Conservation (phyloP, 2,888 invertebrate species). For the Lepetodrilus schrolli region DNA sequence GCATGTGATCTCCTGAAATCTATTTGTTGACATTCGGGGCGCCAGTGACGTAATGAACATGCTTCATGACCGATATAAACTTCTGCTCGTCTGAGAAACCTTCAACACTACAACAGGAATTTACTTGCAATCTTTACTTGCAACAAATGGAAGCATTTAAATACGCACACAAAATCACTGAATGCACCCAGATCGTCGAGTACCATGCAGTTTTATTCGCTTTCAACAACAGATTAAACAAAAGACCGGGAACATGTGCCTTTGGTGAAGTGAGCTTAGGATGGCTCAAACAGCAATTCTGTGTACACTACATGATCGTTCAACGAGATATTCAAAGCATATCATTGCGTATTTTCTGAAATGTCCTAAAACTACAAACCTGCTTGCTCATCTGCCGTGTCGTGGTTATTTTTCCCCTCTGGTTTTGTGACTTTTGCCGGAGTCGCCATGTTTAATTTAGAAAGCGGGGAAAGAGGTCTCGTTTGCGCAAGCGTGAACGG, state of each 20-base stretch:
- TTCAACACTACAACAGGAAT: too few relatives aligned
- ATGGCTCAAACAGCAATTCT: too few relatives aligned
- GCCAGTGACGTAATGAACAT: too few relatives aligned
- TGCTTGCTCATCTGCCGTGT: conserved; percentile 72
- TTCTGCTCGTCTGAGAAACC: too few relatives aligned
- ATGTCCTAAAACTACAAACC: conserved; percentile 51
- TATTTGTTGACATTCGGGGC: too few relatives aligned
- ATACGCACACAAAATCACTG: too few relatives aligned
- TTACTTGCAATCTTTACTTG: too few relatives aligned
- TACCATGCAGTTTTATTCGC: too few relatives aligned
- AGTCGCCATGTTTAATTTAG: conserved; percentile 74
- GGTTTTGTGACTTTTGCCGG: conserved; percentile 72
- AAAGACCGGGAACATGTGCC: conserved; percentile 32
- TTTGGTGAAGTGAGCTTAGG: background rate
- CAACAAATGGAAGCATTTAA: too few relatives aligned
- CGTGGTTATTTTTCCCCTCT: conserved; percentile 73
- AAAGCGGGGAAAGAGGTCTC: conserved; percentile 51
- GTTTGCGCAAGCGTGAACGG: conserved; percentile 50
- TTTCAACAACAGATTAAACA: conserved; percentile 32
- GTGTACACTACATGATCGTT: background rate
- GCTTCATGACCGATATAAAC: too few relatives aligned
- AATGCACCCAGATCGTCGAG: too few relatives aligned
- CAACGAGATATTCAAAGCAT: background rate
- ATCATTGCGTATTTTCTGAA: background rate
- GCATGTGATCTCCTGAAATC: too few relatives aligned